Base-by-base conservation (phyloP, 2,113 vertebrate species). In the Alces alces region DNA sequence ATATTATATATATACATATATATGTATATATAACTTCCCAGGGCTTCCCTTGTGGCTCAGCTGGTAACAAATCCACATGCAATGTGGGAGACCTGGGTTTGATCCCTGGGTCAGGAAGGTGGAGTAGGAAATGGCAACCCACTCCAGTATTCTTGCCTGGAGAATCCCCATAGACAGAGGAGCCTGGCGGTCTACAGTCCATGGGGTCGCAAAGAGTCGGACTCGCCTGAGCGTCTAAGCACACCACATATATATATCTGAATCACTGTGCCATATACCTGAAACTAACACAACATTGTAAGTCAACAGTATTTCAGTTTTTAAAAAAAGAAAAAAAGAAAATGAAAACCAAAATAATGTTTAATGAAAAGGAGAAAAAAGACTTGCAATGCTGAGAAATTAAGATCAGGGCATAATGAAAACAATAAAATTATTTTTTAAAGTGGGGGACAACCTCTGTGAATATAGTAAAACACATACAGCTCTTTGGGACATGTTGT, bases 171-270 rank as follows among this genome's bases (percentile, higher is more conserved):
- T 13, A 10, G n/a, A 13, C 66, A 23, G n/a, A 73, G 66, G 66
- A 73, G 66, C 66, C 5, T 12, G n/a, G 10, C 0, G 1, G 19
- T 3, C 19, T 23, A 6, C 10, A 39, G 66, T 73, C n/a, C n/a
- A 73, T 23, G 66, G n/a, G 66, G n/a, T 25, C 6, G 1, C 66
- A 73, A 70, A 70, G 19, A 39, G n/a, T 73, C 19, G 6, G 66
- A 39, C n/a, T 39, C 0, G 2, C 21, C n/a, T 0, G n/a, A 70
- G n/a, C 4, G 0, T 21, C n/a, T 21, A 36, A 23, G 66, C n/a
- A 13, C 66, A 70, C 19, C 78, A n/a, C 4, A 7, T 33, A 54
- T 82, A n/a, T 82, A 2, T n/a, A 23, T 12, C 17, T 82, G 47
- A 54, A 54, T 52, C 6, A 23, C 79, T n/a, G 30, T n/a, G 47